Conservation (phyloP, 2,113 vertebrate species). For the Elachura formosa region DNA sequence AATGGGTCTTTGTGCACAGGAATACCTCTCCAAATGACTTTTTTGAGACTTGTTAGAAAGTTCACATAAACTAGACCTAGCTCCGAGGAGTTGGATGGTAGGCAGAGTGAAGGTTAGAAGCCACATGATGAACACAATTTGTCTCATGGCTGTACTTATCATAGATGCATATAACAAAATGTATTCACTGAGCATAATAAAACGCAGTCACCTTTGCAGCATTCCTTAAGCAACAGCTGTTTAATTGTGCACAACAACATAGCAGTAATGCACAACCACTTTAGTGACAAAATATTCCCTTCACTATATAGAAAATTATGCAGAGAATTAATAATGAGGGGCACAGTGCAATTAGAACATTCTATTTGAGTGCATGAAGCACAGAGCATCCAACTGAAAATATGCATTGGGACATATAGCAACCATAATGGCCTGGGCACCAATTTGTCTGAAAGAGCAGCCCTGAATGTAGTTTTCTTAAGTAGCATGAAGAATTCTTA, state of each 20-base stretch:
- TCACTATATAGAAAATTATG: not conserved
- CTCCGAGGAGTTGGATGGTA: not conserved
- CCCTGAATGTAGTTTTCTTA: not conserved
- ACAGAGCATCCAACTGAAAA: not conserved
- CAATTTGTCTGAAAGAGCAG: not conserved
- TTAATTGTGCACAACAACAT: conserved; percentile 34
- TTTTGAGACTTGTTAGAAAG: not conserved
- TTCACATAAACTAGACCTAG: not conserved
- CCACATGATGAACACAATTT: not conserved
- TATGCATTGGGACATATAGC: not conserved
- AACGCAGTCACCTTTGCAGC: conserved; percentile 19
- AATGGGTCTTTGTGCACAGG: not conserved
- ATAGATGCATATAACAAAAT: not conserved
- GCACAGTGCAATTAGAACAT: not conserved
- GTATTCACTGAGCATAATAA: not conserved
- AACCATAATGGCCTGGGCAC: not conserved
- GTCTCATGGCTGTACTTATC: not conserved
- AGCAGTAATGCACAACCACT: not conserved
- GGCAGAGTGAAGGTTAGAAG: not conserved
- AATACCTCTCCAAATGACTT: not conserved
- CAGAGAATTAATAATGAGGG: not conserved
- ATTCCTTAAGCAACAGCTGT: conserved; percentile 13
- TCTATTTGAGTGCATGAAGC: not conserved
- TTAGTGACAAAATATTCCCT: conserved; percentile 46
- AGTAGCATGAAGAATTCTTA: not conserved